Evolutionary conservation across 2,113 vertebrate genomes (phyloP).

Genomic region (Girardinichthys multiradiatus): DNA sequence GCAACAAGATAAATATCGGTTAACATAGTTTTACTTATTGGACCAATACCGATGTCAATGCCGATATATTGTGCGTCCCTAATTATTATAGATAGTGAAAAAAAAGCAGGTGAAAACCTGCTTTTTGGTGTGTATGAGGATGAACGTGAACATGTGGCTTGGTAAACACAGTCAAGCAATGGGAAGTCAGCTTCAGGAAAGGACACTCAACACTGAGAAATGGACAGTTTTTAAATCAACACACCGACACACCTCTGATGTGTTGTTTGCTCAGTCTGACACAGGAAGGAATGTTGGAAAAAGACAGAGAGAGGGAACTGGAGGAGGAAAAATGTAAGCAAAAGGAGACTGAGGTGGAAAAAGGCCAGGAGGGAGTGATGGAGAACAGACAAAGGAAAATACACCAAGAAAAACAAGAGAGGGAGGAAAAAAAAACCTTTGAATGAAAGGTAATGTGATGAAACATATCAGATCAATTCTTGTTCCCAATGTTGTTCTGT

Average conservation of each 20-base stretch:
- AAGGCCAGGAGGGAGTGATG: background rate
- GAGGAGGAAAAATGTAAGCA: background rate
- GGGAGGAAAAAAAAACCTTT: background rate
- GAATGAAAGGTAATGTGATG: background rate
- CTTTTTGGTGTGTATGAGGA: background rate
- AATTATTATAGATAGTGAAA: no score
- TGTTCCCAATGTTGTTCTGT: background rate
- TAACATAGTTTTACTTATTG: no score
- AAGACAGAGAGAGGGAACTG: background rate
- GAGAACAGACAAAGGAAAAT: background rate
- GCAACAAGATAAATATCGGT: no score
- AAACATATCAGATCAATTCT: background rate
- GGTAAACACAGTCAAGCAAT: constrained; percentile 20
- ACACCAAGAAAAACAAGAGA: background rate
- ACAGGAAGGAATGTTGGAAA: constrained; percentile 12
- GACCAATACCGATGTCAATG: no score
- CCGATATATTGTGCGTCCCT: no score
- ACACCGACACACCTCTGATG: no score
- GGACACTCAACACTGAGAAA: no score
- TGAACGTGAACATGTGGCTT: no score
- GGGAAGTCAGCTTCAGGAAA: constrained; percentile 24
- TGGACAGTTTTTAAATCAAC: no score
- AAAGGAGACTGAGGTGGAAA: background rate
- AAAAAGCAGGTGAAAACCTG: background rate
- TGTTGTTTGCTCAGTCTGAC: constrained; percentile 16